phyloP scores from a whole-genome alignment of 2,113 vertebrate species.

The Turdus rufiventris region DNA sequence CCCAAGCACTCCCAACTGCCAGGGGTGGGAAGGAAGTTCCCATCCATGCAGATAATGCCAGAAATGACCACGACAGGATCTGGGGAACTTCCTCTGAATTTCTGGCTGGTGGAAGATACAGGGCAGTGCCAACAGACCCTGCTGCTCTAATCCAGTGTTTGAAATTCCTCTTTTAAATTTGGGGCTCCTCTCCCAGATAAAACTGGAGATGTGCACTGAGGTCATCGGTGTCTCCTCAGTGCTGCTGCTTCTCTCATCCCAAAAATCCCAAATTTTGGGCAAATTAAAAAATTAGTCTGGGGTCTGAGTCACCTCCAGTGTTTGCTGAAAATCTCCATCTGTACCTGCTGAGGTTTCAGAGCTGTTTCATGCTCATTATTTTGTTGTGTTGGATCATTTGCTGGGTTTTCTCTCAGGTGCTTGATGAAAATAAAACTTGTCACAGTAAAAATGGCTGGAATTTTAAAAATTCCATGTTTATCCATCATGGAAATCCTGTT shows the following conservation, averaged over 20 bases:
- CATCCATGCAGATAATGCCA: background rate
- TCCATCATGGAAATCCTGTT: background rate
- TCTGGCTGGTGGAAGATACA: background rate
- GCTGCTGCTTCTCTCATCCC: background rate
- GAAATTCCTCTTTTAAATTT: background rate
- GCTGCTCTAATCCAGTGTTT: background rate
- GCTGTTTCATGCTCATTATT: background rate
- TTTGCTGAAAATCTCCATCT: background rate
- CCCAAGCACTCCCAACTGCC: background rate
- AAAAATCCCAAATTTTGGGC: background rate
- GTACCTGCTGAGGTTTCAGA: background rate
- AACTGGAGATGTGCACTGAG: background rate
- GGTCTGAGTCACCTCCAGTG: background rate
- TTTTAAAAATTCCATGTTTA: background rate
- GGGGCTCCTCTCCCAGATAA: background rate
- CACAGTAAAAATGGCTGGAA: background rate
- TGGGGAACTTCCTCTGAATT: background rate
- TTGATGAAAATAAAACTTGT: background rate
- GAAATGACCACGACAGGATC: background rate
- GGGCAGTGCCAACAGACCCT: background rate
- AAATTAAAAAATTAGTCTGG: background rate
- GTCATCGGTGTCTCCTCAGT: accelerated
- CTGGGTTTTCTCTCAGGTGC: background rate
- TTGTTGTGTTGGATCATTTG: background rate
- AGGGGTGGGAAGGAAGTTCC: background rate